Base-by-base conservation (phyloP, 2,888 invertebrate species). In the Dicyrtoma fusca region DNA sequence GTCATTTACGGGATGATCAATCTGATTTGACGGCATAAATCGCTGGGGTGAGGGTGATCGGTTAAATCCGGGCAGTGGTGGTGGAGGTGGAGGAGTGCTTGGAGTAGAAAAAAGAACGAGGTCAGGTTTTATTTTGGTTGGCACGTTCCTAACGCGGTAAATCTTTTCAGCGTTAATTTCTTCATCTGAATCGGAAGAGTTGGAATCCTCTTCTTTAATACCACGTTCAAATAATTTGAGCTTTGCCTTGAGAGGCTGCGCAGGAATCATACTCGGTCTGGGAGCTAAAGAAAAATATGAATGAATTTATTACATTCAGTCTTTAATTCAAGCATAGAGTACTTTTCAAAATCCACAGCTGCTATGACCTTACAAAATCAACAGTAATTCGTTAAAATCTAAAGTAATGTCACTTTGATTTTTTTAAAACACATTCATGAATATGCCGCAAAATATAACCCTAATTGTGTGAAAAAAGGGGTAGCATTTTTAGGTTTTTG, bases 61-160 rank as follows among this genome's bases (percentile, higher is more conserved):
- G 2, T 19, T 14, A 10, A 25, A 49, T 26, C 25, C 14, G n/a
- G 84, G 84, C 77, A 83, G 83, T 1, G 84, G 83, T 45, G 84
- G 84, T 68, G 84, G 84, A 70, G 84, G 81, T 11, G 84, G 84
- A 51, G 84, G 84, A 0, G 83, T 82, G 0, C 83, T 8, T 34
- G 34, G 34, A 34, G 34, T 34, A 34, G 34, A 34, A 34, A 5
- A 8, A 34, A 34, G 66, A 64, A 53, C 62, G 59, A 71, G 62
- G 47, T 65, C 62, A 23, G 74, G 57, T 10, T 53, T 70, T 19
- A 55, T 42, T 21, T 49, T 34, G 14, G 34, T 34, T 34, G 66
- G 61, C 14, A 71, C 70, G 23, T 76, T 74, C 1, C n/a, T 17
- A 17, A 42, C 26, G 11, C 21, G 57, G 23, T 23, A 19, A 53